phyloP scores from a whole-genome alignment of 1,140 invertebrate species.

The Zaprionus africanus region DNA sequence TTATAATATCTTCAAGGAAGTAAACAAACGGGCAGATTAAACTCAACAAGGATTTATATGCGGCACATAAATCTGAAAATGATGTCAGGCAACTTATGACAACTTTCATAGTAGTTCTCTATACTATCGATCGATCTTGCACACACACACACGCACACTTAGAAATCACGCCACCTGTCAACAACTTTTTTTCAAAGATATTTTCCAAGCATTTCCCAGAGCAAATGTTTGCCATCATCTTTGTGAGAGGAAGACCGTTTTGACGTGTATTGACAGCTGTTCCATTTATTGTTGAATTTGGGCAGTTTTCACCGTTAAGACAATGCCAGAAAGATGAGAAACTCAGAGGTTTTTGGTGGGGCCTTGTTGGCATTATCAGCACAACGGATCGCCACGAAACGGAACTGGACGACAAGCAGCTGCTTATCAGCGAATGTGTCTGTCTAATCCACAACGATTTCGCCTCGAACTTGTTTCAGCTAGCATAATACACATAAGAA shows the following conservation, averaged over 20 bases:
- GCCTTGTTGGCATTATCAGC: constrained; percentile 20
- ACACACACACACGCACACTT: neutral
- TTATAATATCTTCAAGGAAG: neutral
- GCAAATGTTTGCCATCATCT: constrained; percentile 16
- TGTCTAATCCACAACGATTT: constrained; percentile 4
- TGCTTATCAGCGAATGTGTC: constrained; percentile 27
- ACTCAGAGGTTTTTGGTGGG: neutral
- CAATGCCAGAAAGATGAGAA: neutral
- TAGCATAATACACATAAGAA: constrained; percentile 7
- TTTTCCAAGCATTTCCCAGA: constrained; percentile 9
- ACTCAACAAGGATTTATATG: neutral
- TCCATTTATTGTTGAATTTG: constrained; percentile 17
- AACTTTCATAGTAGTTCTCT: constrained; percentile 5
- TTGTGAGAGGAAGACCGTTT: neutral
- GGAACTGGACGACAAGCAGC: constrained; percentile 27
- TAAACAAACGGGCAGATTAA: neutral
- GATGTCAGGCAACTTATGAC: constrained; percentile 7
- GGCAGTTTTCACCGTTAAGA: constrained; percentile 19
- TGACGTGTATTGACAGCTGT: constrained; percentile 29
- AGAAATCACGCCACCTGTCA: constrained; percentile 23
- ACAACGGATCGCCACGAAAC: constrained; percentile 4
- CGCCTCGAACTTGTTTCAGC: constrained; percentile 44
- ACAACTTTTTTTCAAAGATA: constrained; percentile 1
- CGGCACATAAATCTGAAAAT: neutral
- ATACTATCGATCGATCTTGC: neutral